Evolutionary conservation across 2,888 invertebrate genomes (phyloP), one percentile per base, ranked within the genome.

Genomic region (Trichacis sp.): DNA sequence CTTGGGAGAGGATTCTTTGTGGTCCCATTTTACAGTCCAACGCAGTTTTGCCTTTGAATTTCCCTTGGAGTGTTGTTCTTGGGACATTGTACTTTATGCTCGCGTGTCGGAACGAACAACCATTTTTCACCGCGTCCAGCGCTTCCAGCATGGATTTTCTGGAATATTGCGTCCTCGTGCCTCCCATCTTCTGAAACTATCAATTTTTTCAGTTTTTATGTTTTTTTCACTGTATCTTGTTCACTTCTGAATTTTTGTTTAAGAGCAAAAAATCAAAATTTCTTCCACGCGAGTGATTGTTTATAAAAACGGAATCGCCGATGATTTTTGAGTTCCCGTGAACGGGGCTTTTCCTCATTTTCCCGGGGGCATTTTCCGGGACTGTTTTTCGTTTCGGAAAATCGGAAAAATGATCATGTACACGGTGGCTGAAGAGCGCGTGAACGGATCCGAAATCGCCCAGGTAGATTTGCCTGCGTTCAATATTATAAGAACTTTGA

Each of bases 381-480:
- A n/a, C n/a, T n/a, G n/a, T n/a, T n/a, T n/a, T n/a, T n/a, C n/a
- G n/a, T n/a, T n/a, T n/a, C n/a, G n/a, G n/a, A n/a, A n/a, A n/a
- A n/a, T n/a, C n/a, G n/a, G n/a, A n/a, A n/a, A n/a, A n/a, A 84
- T 83, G 83, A 83, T 83, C 66, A 83, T 84, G 83, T 84, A 84
- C 67, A 84, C 84, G 19, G 82, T 83, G 14, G 83, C 84, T 14
- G 83, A 84, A 29, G 84, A 85, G 67, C 82, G 82, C 80, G 87
- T 87, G 86, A 87, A 86, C 74, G 87, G 87, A 75, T 87, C 86
- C 79, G 87, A 88, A 77, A 87, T 88, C 72, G 87, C 87, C 75
- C 88, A 88, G 88, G 88, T 88, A 87, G 14, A 24, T 48, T 40
- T 50, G 24, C 24, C n/a, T n/a, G n/a, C n/a, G n/a, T n/a, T n/a